Percentiles rank a stretch among this genome's conserved stretches.
phyloP scores from a whole-genome alignment of 1,140 invertebrate species.

The Caenorhabditis briggsae region DNA sequence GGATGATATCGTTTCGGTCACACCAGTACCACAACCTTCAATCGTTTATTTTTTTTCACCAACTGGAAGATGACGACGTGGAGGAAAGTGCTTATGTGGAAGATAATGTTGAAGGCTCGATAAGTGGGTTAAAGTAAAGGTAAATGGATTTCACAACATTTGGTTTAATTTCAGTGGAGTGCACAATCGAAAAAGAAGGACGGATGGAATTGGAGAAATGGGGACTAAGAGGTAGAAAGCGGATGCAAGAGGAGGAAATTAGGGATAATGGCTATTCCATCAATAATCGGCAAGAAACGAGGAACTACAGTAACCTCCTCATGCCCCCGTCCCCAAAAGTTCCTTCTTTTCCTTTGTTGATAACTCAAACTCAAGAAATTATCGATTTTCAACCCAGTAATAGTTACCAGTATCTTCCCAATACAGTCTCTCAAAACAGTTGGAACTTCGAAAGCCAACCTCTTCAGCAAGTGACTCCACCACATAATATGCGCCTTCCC shows the following conservation, averaged over 20 bases:
- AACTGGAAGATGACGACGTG: not conserved
- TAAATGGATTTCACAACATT: not conserved
- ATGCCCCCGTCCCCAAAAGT: too few relatives aligned
- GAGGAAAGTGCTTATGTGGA: not conserved
- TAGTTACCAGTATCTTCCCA: too few relatives aligned
- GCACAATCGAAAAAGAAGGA: conserved; percentile 29
- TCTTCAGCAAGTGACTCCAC: too few relatives aligned
- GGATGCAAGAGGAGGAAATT: not conserved
- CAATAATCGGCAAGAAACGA: too few relatives aligned
- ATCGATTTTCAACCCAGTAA: too few relatives aligned
- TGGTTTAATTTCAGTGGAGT: conserved; percentile 4
- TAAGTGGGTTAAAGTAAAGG: not conserved
- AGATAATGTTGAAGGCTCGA: not conserved
- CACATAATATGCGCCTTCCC: too few relatives aligned
- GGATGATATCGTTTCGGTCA: not conserved
- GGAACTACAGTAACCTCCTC: too few relatives aligned
- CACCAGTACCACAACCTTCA: not conserved
- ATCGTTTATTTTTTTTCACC: too few relatives aligned
- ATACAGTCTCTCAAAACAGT: too few relatives aligned
- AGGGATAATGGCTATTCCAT: not conserved
- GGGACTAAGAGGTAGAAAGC: not conserved
- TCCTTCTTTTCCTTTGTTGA: too few relatives aligned
- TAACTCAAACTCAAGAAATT: too few relatives aligned
- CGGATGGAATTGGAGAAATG: conserved; percentile 14
- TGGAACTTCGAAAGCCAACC: too few relatives aligned